phyloP scores from a whole-genome alignment of 2,797 vertebrate species.

The Onychomys leucogaster region DNA sequence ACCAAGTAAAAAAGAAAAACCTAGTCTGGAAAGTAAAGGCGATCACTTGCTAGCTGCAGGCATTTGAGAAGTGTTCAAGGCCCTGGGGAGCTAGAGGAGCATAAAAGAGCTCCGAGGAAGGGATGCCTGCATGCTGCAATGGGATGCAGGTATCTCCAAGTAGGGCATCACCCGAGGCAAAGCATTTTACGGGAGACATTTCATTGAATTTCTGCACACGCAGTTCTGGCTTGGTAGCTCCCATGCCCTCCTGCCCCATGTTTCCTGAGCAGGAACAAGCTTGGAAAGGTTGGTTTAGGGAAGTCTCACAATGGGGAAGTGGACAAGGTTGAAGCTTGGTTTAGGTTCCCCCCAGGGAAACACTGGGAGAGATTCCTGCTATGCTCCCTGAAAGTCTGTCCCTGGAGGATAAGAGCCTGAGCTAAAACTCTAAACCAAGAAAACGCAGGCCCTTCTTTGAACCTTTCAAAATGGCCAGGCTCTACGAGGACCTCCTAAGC shows the following conservation, averaged over 20 bases:
- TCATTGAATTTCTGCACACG: background rate
- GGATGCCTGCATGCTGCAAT: too few relatives aligned
- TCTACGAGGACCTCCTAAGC: background rate
- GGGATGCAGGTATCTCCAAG: background rate
- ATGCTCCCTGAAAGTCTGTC: conserved; percentile 12
- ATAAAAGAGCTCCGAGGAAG: background rate
- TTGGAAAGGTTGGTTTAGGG: background rate
- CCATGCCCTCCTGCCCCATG: rapidly evolving
- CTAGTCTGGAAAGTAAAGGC: background rate
- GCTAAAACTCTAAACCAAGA: conserved; percentile 51
- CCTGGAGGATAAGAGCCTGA: background rate
- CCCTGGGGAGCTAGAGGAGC: background rate
- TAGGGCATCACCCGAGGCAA: background rate
- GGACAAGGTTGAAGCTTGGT: background rate
- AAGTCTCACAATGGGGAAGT: background rate
- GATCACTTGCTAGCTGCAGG: background rate
- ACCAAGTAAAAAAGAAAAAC: background rate
- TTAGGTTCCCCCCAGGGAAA: background rate
- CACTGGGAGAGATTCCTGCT: background rate
- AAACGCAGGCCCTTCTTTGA: conserved; percentile 42
- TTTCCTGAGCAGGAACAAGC: background rate
- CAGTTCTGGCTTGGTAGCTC: background rate
- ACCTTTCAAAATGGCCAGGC: background rate
- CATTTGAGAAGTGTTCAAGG: background rate
- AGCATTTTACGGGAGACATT: background rate